Evolutionary conservation across 2,797 vertebrate species (phyloP), one percentile per base, ranked within the genome.

Genomic region (Anolis apletophallus): DNA sequence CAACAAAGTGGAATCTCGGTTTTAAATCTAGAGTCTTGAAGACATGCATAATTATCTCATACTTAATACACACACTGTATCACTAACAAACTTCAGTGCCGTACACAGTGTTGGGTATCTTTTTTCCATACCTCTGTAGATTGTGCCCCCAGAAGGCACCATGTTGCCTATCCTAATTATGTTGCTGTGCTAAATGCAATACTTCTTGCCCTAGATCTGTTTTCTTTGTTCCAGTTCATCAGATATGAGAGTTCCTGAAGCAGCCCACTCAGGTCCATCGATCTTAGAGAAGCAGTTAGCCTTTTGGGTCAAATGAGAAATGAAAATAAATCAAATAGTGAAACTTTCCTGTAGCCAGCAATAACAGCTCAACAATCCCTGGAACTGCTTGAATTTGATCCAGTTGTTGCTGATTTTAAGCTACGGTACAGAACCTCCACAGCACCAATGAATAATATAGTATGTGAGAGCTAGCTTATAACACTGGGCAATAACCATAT

Each of bases 371-470:
- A 73, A 21, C 74, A 68, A 90, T 86, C 91, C 87, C 91, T 46
- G 21, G 67, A 91, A 86, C 90, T 83, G 14, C 71, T 91, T 85
- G 87, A 34, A 57, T 85, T 94, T 88, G 34, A 85, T 90, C 88
- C 87, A 90, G 2, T 93, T 82, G 91, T 94, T 93, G 89, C 80
- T 73, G 92, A 92, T 87, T 74, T 88, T 91, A 86, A 88, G 84
- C 79, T 87, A 80, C 68, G 32, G 1, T 4, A 84, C n/a, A 81
- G 80, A 85, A 76, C 87, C 59, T 40, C 54, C 26, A 57, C 71
- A 64, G 52, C 52, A 52, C 19, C 2, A 0, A 79, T 54, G 91
- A 93, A 91, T 26, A 32, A 21, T 91, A 85, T 85, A 90, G 81
- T 26, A 4, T 0, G 0, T 83, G 81, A 34, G 92, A 84, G 71